phyloP scores from a whole-genome alignment of 2,888 invertebrate species.

The Nephrotoma guestfalica region DNA sequence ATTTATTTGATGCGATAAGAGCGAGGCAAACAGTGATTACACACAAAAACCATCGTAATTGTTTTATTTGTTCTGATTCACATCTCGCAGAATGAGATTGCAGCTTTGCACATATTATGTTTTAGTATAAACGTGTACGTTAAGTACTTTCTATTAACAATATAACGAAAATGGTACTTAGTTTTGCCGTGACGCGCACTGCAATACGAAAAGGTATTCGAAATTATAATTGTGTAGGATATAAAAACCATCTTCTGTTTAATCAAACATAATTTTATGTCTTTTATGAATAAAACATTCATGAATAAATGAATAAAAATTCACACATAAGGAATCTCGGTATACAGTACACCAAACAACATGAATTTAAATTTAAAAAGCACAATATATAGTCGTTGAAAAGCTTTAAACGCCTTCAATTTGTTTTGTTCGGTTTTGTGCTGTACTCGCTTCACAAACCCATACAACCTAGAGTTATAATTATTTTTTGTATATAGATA shows the following conservation, averaged over 20 bases:
- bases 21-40: neutral
- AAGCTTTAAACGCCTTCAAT: neutral
- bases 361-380: neutral
- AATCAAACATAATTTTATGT: neutral
- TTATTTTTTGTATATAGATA: neutral
- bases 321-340: neutral
- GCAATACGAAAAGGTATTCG: neutral
- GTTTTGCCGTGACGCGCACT: neutral
- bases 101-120: neutral
- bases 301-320: neutral
- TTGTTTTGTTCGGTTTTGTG: neutral
- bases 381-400: neutral
- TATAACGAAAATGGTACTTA: neutral
- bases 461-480: neutral
- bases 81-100: neutral
- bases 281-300: neutral
- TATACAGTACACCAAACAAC: neutral
- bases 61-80: neutral
- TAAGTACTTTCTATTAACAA: neutral
- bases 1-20: neutral
- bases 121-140: neutral
- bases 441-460: neutral
- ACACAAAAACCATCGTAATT: neutral
- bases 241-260: neutral
- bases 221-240: neutral